Conservation (phyloP, 1,140 invertebrate species). For the Diuraphis noxia region DNA sequence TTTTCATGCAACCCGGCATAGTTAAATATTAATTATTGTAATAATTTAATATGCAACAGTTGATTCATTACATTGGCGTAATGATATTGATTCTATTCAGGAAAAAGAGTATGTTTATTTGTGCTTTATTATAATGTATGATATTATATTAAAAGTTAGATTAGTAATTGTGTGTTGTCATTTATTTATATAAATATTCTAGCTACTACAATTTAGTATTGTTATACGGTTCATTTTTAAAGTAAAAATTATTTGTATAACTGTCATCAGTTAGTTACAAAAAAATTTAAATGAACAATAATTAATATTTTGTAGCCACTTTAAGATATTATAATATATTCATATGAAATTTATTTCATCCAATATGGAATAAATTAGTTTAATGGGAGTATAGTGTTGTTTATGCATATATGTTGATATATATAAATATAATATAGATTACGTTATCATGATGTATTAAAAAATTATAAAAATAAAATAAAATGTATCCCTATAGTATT, state of each 20-base stretch:
- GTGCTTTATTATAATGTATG: neutral
- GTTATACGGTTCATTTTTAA: neutral
- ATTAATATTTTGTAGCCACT: neutral
- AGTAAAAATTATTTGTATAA: neutral
- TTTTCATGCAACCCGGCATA: neutral
- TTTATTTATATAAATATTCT: neutral
- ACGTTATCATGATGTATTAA: no score
- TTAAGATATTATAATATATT: neutral
- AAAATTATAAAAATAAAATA: no score
- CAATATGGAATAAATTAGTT: neutral
- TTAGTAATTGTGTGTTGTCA: neutral
- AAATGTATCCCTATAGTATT: neutral
- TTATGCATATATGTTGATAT: neutral
- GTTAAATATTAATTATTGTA: neutral
- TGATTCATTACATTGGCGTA: neutral
- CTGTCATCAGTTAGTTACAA: neutral
- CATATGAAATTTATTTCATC: neutral
- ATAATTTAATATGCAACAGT: neutral
- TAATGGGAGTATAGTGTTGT: neutral
- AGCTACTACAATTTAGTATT: neutral
- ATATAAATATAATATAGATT: neutral
- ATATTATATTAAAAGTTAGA: no score
- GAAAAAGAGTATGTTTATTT: neutral
- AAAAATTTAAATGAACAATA: neutral
- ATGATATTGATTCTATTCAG: neutral